Base-by-base conservation (phyloP, 2,888 invertebrate species). In the Gari tellinella region DNA sequence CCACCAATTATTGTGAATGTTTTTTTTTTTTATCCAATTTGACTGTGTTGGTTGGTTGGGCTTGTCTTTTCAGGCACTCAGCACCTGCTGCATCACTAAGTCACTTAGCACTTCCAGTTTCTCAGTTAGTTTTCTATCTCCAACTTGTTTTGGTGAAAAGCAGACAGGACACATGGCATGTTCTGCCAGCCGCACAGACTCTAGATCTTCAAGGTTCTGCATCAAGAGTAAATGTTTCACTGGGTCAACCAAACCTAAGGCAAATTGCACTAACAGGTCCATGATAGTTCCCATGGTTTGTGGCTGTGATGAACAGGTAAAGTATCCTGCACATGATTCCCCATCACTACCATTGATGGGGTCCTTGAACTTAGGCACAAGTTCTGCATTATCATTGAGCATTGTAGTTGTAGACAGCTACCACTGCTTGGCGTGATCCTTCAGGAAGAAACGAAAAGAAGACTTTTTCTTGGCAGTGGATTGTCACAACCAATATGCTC, bases 391-490 rank as follows among this genome's bases (percentile, higher is more conserved):
- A n/a, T 66, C 31, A 0, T 31, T 23, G 21, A 43, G 51, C 2
- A 19, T 41, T 0, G 19, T 31, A 0, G 7, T 15, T 19, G 23
- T 21, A 10, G 66, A 58, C 4, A 38, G 12, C 23, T 66, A 66
- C 51, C 51, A 66, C 2, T 49, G 40, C n/a, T 41, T 41, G 2
- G 66, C 66, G 45, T 66, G 66, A 19, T 51, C 58, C 4, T 7
- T 52, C 7, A 66, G 21, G 17, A n/a, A 52, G 17, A 66, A 66
- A 14, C 8, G 51, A 1, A 66, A n/a, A 0, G 38, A 5, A 19
- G 37, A n/a, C 26, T n/a, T 5, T 15, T 49, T 25, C n/a, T 49
- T 23, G 1, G 51, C 37, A 5, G n/a, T n/a, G n/a, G n/a, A n/a
- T n/a, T n/a, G n/a, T n/a, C n/a, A n/a, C n/a, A n/a, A n/a, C n/a